Base-by-base conservation (phyloP, 2,888 invertebrate species). In the Acronicta aceris region DNA sequence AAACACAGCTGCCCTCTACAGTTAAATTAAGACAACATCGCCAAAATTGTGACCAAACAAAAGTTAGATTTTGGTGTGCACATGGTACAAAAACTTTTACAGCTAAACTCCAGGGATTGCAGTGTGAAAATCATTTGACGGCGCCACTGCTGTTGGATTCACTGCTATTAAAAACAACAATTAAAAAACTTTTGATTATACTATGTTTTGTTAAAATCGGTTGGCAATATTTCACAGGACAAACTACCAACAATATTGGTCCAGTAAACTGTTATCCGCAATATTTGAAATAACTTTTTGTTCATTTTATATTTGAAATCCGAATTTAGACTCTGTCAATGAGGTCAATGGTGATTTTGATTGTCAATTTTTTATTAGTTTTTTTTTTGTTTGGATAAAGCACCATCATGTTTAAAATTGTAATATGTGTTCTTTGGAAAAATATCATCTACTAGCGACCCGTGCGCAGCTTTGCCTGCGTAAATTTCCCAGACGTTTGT, bases 111-210 rank as follows among this genome's bases (percentile, higher is more conserved):
- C 55, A 47, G 41, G 63, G 53, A 65, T 65, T 41, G 69, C 69
- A 55, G 62, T 58, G 70, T 55, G 70, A 58, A 69, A 70, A 70
- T 69, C 58, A 70, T 70, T 74, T 48, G 69, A 41, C 46, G 21
- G 40, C 9, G 8, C 70, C 62, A 49, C 70, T 58, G 47, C 40
- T 40, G 60, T 13, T 41, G 68, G 12, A 74, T 40, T n/a, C 51
- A 47, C 46, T 57, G 40, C 54, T 61, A 62, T 69, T 73, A 67
- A 74, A 67, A 74, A 61, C 57, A 70, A 70, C 70, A 55, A 74
- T 16, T 46, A 38, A 45, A 33, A 72, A 70, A 69, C 48, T 70
- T 74, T 74, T 69, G 63, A 70, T 70, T 74, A 69, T 74, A 41
- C 45, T 17, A n/a, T n/a, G 30, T 9, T 41, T 30, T 25, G 50